Conservation (phyloP, 2,113 vertebrate genomes). For the Macaca nemestrina region DNA sequence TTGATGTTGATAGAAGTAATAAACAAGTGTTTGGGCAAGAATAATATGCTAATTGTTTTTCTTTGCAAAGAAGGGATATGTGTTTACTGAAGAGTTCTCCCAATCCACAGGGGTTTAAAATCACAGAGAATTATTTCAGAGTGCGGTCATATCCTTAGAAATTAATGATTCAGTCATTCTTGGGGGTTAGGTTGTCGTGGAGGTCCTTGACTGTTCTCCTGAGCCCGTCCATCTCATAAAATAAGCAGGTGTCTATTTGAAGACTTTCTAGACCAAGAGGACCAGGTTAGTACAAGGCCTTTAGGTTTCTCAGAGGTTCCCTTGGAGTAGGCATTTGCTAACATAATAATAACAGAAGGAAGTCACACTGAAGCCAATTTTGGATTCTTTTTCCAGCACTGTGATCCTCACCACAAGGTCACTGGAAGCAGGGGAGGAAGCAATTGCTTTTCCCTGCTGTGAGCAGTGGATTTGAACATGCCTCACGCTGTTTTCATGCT, state of each 20-base stretch:
- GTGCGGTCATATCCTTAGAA: constrained; percentile 45
- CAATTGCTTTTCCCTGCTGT: constrained; percentile 83
- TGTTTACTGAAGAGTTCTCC: constrained; percentile 47
- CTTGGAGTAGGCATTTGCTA: constrained; percentile 40
- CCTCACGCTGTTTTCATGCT: constrained; percentile 74
- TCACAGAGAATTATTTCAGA: constrained; percentile 25
- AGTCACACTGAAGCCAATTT: constrained; percentile 65
- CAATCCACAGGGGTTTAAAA: constrained; percentile 5
- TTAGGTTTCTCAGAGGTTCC: neutral
- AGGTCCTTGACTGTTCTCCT: neutral
- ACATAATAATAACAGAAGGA: constrained; percentile 41
- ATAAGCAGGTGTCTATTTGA: neutral
- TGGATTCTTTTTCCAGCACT: constrained; percentile 46
- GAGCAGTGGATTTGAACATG: constrained; percentile 78
- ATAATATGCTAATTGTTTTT: constrained; percentile 54
- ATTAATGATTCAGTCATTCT: constrained; percentile 38
- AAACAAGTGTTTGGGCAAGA: constrained; percentile 65
- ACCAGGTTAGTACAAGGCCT: neutral
- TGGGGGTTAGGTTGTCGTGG: neutral
- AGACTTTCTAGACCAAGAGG: constrained; percentile 37
- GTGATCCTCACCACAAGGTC: constrained; percentile 58
- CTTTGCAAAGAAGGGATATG: constrained; percentile 42
- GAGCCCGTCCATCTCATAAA: neutral
- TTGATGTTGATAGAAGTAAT: constrained; percentile 57
- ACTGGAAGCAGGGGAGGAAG: constrained; percentile 73